Percentiles rank a stretch among this genome's conserved stretches.
Conservation (phyloP, 2,888 invertebrate genomes). For the Xestoiulus laeticollis region DNA sequence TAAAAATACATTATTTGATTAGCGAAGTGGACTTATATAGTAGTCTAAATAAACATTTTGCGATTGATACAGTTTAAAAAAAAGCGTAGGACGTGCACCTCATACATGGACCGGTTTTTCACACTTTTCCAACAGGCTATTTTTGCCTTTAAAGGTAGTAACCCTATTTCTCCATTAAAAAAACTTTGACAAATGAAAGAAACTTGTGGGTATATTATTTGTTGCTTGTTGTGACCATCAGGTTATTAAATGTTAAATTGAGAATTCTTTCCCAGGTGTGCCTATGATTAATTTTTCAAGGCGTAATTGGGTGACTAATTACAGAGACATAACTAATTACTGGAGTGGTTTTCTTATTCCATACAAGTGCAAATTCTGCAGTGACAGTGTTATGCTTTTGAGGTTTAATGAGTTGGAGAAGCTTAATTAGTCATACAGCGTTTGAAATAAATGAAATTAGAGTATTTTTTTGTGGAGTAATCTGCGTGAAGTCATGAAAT, state of each 20-base stretch:
- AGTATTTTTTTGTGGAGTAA: background rate
- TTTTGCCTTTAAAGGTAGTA: constrained; percentile 38
- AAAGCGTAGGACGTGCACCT: background rate
- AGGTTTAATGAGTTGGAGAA: background rate
- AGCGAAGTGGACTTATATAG: background rate
- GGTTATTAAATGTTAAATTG: background rate
- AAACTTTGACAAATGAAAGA: background rate
- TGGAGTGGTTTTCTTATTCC: background rate
- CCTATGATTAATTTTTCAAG: background rate
- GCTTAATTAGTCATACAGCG: background rate
- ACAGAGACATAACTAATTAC: background rate
- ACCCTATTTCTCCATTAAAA: background rate
- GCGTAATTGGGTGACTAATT: background rate
- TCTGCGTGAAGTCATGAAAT: background rate
- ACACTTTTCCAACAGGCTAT: background rate
- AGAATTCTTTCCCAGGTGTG: background rate
- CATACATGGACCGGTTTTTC: constrained; percentile 18
- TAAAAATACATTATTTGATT: background rate
- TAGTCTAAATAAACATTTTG: background rate
- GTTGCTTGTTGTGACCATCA: background rate
- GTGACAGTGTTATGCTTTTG: background rate
- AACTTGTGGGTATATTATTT: background rate
- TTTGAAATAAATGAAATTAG: background rate
- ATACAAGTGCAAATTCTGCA: background rate
- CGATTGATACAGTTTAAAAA: background rate